Percentiles rank a stretch among this genome's conserved stretches.
Evolutionary conservation across 2,888 invertebrate species (phyloP).

Genomic region (Periphyllus acericola): DNA sequence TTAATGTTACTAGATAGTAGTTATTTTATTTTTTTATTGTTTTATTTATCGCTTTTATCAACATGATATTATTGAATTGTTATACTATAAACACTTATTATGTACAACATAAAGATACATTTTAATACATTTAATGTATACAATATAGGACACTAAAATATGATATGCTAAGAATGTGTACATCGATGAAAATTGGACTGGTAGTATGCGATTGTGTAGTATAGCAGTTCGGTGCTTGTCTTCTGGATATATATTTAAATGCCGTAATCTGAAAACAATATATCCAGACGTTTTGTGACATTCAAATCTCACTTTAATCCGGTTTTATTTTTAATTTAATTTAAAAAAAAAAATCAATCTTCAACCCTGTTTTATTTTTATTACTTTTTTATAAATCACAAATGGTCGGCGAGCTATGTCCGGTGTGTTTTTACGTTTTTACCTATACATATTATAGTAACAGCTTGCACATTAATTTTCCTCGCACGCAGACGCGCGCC

Average conservation of each 20-base stretch:
- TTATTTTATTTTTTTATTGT: no score
- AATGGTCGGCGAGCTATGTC: slow-evolving; percentile 13
- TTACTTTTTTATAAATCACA: slow-evolving; percentile 15
- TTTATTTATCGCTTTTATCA: no score
- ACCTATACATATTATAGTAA: slow-evolving; percentile 31
- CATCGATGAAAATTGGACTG: no score
- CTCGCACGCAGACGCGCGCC: slow-evolving; percentile 11
- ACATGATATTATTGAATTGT: no score
- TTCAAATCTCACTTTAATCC: background rate
- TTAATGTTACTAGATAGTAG: no score
- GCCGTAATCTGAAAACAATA: background rate
- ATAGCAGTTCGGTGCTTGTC: background rate
- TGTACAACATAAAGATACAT: no score
- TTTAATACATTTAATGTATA: no score
- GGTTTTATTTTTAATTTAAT: background rate
- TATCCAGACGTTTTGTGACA: background rate
- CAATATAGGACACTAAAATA: no score
- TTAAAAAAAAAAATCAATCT: background rate
- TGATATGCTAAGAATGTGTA: no score
- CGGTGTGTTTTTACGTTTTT: background rate
- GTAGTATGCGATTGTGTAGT: no score
- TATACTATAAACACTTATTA: no score
- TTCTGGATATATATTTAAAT: background rate
- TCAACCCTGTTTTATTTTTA: background rate
- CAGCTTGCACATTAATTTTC: slow-evolving; percentile 37